Evolutionary conservation across 1,140 invertebrate species (phyloP).

Genomic region (Neotoxoptera formosana): DNA sequence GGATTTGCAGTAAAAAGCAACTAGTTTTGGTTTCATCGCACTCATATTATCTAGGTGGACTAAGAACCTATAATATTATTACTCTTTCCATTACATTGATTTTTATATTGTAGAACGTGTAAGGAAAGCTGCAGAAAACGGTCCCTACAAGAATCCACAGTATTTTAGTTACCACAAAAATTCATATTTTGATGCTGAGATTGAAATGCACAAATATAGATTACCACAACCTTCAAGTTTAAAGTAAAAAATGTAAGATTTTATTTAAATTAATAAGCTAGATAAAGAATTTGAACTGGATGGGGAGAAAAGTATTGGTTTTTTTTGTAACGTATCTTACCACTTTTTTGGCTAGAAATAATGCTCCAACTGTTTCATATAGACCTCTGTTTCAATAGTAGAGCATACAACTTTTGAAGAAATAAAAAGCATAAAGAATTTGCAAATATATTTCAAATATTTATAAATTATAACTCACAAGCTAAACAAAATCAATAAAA

Average conservation of each 20-base stretch:
- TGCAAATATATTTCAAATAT: too few relatives aligned
- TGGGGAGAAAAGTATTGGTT: too few relatives aligned
- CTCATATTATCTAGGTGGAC: background rate
- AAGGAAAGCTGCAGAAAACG: constrained; percentile 75
- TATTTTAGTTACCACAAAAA: constrained; percentile 82
- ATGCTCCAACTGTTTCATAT: too few relatives aligned
- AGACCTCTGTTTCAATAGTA: too few relatives aligned
- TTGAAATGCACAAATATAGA: constrained; percentile 81
- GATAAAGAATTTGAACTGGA: background rate
- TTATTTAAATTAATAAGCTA: background rate
- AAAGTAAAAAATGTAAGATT: constrained; percentile 59
- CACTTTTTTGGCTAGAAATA: too few relatives aligned
- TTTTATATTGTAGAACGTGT: constrained; percentile 69
- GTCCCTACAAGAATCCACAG: constrained; percentile 85
- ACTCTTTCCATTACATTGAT: background rate
- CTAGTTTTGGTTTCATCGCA: background rate
- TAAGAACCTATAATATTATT: background rate
- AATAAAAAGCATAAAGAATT: too few relatives aligned
- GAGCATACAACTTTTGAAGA: too few relatives aligned
- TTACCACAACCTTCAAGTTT: constrained; percentile 74
- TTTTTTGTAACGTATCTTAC: too few relatives aligned
- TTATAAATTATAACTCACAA: too few relatives aligned
- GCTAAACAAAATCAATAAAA: too few relatives aligned
- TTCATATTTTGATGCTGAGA: constrained; percentile 83
- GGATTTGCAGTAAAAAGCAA: background rate